Percentiles rank a stretch among this genome's conserved stretches.
Conservation (phyloP, 2,888 invertebrate genomes). For the Polydrusus cervinus region DNA sequence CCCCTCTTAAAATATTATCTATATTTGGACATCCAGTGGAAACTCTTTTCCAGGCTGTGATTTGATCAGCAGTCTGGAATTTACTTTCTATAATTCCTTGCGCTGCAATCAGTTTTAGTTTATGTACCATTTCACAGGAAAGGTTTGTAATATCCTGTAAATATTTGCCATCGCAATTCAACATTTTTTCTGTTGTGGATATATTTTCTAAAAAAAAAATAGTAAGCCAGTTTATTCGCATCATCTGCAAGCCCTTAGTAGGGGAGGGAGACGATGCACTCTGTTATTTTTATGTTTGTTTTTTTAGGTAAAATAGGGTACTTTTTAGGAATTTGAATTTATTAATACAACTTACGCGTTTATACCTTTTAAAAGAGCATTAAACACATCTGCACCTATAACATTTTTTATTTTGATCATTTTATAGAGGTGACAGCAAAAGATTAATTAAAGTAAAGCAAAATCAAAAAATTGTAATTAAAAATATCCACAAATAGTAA, state of each 20-base stretch:
- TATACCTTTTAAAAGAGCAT: slow-evolving; percentile 23
- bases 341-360: too few relatives aligned
- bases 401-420: slow-evolving; percentile 18
- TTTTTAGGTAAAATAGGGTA: too few relatives aligned
- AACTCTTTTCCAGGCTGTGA: slow-evolving; percentile 64
- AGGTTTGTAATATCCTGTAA: slow-evolving; percentile 27
- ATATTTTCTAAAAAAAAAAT: slow-evolving; percentile 30
- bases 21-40: slow-evolving; percentile 76
- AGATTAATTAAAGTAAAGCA: too few relatives aligned
- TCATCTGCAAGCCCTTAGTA: too few relatives aligned
- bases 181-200: slow-evolving; percentile 8
- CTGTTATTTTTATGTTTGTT: background rate
- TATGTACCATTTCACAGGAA: slow-evolving; percentile 17
- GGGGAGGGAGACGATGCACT: background rate
- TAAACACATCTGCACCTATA: background rate
- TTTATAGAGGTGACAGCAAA: too few relatives aligned
- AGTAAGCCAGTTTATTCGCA: too few relatives aligned
- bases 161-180: slow-evolving; percentile 21
- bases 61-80: slow-evolving; percentile 57
- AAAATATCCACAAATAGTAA: too few relatives aligned
- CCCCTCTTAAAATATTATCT: slow-evolving; percentile 78
- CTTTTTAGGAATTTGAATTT: too few relatives aligned
- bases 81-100: slow-evolving; percentile 38
- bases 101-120: slow-evolving; percentile 25
- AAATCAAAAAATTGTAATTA: too few relatives aligned